Base-by-base conservation (phyloP, 2,113 vertebrate species). In the Hiodon tergisus region DNA sequence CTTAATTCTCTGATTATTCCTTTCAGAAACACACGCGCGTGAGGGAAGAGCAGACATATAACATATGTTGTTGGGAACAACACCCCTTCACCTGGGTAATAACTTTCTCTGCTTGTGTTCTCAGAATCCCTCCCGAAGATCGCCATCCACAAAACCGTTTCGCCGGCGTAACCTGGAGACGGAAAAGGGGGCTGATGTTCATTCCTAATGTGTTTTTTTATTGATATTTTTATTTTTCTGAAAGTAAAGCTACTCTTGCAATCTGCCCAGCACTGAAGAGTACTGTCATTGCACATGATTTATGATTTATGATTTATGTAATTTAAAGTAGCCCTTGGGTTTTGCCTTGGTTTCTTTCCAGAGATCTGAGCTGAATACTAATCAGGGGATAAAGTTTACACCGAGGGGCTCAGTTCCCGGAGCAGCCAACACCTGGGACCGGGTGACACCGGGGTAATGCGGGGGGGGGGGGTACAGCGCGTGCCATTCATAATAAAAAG, bases 241-340 rank as follows among this genome's bases (percentile, higher is more conserved):
- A 31, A 93, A 93, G 87, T 91, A 91, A 92, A 90, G 87, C 88
- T 93, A 91, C 89, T 93, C 93, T 93, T 92, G 88, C 90, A 93
- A 93, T 92, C 86, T 91, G 89, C 89, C 87, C 86, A 88, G 82
- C 88, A 86, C 88, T 92, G 90, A 31, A 82, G 75, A 91, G 87
- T 91, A 90, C 89, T 92, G 91, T 90, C 90, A 92, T 89, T 93
- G 31, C 31, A 31, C 31, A 31, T 31, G 90, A 93, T 93, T 89
- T 92, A 93, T 93, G 92, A 93, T 93, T 89, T 92, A 93, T 93
- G 92, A 93, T 92, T 92, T 92, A 92, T 92, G 89, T 91, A 88
- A 90, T 91, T 92, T 90, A 89, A 91, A 88, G 83, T 88, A 92
- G 88, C 88, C 92, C 90, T 90, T 91, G 88, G 88, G 88, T 92